A percentile compares a stretch with the other conserved stretches of the same genome.
phyloP scores from a whole-genome alignment of 1,140 invertebrate genomes.

The Idris sp. region DNA sequence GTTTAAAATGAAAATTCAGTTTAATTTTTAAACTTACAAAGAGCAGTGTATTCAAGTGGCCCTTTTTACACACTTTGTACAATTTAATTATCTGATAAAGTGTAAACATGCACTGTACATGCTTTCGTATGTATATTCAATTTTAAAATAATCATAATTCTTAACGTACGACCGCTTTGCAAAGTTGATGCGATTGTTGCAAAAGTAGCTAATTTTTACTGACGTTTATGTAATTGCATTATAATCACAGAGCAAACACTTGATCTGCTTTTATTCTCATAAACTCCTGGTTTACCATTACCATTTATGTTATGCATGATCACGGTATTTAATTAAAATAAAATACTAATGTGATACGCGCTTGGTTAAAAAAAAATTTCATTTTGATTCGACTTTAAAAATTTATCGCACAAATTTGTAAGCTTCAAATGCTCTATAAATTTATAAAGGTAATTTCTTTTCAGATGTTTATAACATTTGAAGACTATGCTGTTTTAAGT shows the following conservation, averaged over 20 bases:
- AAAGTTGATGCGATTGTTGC: slow-evolving; percentile 12
- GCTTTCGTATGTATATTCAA: slow-evolving; percentile 36
- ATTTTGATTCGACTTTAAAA: too few relatives aligned
- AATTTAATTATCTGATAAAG: slow-evolving; percentile 64
- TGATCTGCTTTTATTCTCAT: slow-evolving; percentile 21
- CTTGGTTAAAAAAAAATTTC: too few relatives aligned
- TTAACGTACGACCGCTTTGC: slow-evolving; percentile 12
- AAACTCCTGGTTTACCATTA: slow-evolving; percentile 14
- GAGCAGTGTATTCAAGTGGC: slow-evolving; percentile 39
- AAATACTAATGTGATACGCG: too few relatives aligned
- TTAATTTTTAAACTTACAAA: slow-evolving; percentile 48
- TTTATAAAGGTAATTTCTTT: too few relatives aligned
- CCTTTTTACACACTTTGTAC: slow-evolving; percentile 47
- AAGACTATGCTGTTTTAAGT: not conserved
- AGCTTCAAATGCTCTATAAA: too few relatives aligned
- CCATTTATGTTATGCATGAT: not conserved
- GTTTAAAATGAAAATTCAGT: slow-evolving; percentile 41
- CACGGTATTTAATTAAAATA: not conserved
- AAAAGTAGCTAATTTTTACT: slow-evolving; percentile 15
- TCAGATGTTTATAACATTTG: too few relatives aligned
- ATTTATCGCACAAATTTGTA: too few relatives aligned
- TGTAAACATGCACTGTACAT: slow-evolving; percentile 56
- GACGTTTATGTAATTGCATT: slow-evolving; percentile 29
- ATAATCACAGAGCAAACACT: slow-evolving; percentile 20
- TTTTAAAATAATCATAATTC: slow-evolving; percentile 52